Base-by-base conservation (phyloP, 1,140 invertebrate genomes). In the Ostrea denselamellosa region DNA sequence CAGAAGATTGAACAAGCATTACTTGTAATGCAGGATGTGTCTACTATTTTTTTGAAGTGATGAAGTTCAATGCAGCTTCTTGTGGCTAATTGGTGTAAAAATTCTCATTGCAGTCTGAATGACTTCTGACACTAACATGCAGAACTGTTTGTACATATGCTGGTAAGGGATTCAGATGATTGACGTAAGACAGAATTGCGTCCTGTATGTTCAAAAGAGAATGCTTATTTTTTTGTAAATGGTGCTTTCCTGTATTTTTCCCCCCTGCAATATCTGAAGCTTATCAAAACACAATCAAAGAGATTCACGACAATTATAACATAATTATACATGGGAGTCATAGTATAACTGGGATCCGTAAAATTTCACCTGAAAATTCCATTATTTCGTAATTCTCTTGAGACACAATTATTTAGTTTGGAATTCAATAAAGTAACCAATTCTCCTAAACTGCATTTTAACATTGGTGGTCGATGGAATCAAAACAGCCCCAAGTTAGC, bases 81-180 rank as follows among this genome's bases (percentile, higher is more conserved):
- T 77, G 25, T 77, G 68, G 28, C 68, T 77, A 77, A 77, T 77
- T 77, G 68, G 68, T 77, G 68, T 34, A 34, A 77, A 62, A 77
- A 28, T 77, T 25, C 68, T 71, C 22, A 71, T 71, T 12, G 8
- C 22, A 14, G 68, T 28, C 68, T 71, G 22, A 9, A 25, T 71
- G 68, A 71, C 68, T 71, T 71, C 68, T 71, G 68, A 71, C 68
- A 58, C 56, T 58, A 58, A 71, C 68, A 34, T 25, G 12, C 68
- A 71, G 28, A 25, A 34, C 25, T 34, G 25, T 22, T 25, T 71
- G 28, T 71, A 71, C 68, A 71, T 62, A 17, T 34, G 22, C 68
- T 25, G 12, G 68, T 58, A 58, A 25, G 22, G n/a, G 22, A 25
- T 25, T 14, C 25, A 25, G 22, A 9, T 71, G 68, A 71, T 71